Evolutionary conservation across 2,113 vertebrate genomes (phyloP).

Genomic region (Orycteropus afer): DNA sequence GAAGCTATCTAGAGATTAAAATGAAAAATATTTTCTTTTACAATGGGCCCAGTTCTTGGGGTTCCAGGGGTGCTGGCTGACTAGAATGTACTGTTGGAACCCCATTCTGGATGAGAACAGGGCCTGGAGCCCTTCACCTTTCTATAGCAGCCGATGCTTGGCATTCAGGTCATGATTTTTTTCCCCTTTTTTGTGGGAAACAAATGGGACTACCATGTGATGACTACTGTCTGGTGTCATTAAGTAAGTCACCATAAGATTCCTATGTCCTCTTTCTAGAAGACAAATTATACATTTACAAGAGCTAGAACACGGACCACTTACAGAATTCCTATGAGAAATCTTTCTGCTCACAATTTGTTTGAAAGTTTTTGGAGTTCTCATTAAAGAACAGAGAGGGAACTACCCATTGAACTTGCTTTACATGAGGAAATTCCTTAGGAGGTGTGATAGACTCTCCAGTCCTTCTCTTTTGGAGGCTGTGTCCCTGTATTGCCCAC

Average conservation of each 20-base stretch:
- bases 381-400: background rate
- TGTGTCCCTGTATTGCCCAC: no score
- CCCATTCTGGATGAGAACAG: rapidly evolving
- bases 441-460: background rate
- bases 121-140: background rate
- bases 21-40: background rate
- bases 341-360: background rate
- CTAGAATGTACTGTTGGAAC: background rate
- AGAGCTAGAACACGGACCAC: background rate
- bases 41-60: rapidly evolving
- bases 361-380: background rate
- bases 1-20: background rate
- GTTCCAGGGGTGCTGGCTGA: no score
- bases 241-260: background rate
- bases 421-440: background rate
- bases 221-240: background rate
- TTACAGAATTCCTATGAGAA: background rate
- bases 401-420: background rate
- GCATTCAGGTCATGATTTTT: background rate
- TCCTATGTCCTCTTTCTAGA: background rate
- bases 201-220: background rate
- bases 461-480: background rate
- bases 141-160: no score
- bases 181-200: background rate
- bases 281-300: background rate